These are phyloP conservation scores for Drosophila atroscutellata DNA, from an alignment of 2,888 invertebrate species.

Conservation along the genomic window DNA sequence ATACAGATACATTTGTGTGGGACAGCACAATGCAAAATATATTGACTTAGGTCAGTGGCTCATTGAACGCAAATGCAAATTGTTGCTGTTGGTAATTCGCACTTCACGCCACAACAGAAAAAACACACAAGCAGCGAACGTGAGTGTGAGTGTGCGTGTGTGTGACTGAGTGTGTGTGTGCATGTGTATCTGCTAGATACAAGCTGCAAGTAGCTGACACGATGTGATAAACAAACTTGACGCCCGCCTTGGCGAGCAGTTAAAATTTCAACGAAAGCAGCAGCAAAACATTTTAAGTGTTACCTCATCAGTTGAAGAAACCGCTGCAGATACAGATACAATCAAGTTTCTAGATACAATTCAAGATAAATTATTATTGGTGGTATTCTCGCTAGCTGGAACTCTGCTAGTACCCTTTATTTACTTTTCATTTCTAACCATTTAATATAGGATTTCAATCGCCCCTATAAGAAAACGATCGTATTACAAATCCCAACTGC, in stretches of 20 bases:
- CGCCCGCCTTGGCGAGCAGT: slow-evolving; percentile 66
- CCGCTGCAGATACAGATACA: slow-evolving; percentile 3
- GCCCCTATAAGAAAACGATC: slow-evolving; percentile 61
- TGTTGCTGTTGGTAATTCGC: slow-evolving; percentile 75
- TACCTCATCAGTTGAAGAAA: slow-evolving; percentile 63
- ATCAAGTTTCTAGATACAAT: slow-evolving; percentile 12
- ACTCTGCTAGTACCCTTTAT: neutral
- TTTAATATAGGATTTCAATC: slow-evolving; percentile 34
- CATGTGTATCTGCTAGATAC: slow-evolving; percentile 65
- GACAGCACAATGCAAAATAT: slow-evolving; percentile 76
- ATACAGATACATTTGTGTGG: slow-evolving; percentile 37
- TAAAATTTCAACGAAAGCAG: slow-evolving; percentile 50
- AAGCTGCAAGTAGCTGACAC: slow-evolving; percentile 74
- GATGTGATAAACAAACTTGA: slow-evolving; percentile 78
- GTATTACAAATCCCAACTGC: slow-evolving; percentile 40
- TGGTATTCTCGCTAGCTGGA: neutral
- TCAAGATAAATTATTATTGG: slow-evolving; percentile 9
- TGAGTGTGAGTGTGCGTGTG: neutral
- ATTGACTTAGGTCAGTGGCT: slow-evolving; percentile 84
- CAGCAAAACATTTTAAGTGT: slow-evolving; percentile 43
- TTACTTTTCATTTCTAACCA: slow-evolving; percentile 9
- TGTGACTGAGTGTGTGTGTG: slow-evolving; percentile 1
- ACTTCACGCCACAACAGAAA: slow-evolving; percentile 57
- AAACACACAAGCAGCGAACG: slow-evolving; percentile 12
- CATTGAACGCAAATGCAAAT: slow-evolving; percentile 84